phyloP scores from a whole-genome alignment of 2,797 vertebrate species.

The Tokudaia muenninki region DNA sequence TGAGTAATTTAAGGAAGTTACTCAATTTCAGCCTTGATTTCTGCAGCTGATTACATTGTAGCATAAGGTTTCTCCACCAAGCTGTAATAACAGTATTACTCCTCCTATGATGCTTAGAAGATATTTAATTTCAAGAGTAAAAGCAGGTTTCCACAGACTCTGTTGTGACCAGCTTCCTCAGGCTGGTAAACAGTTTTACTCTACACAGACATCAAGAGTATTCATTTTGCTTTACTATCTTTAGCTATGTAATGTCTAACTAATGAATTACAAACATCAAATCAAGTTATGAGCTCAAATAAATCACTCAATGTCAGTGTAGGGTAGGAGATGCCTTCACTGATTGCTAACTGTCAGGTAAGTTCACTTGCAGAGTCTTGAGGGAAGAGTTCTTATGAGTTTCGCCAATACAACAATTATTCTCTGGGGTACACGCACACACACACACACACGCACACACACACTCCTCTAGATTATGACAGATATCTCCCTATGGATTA shows the following conservation, averaged over 20 bases:
- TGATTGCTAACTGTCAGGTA: neutral
- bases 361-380: neutral
- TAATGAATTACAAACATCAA: conserved; percentile 22
- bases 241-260: neutral
- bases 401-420: neutral
- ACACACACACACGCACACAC: neutral
- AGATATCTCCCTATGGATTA: conserved; percentile 24
- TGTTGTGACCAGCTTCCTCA: neutral
- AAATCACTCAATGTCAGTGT: neutral
- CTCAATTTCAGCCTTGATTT: conserved; percentile 45
- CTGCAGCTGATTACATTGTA: neutral
- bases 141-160: neutral
- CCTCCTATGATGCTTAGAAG: neutral
- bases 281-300: neutral
- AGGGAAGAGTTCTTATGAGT: neutral
- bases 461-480: neutral
- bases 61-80: conserved; percentile 12
- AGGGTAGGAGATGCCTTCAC: neutral
- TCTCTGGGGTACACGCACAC: neutral
- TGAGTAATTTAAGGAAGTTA: conserved; percentile 11
- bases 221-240: neutral
- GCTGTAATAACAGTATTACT: neutral
- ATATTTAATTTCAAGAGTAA: neutral
- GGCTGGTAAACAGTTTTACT: neutral
- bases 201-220: neutral